phyloP scores from a whole-genome alignment of 1,140 invertebrate genomes.

The Drosophila serrata region DNA sequence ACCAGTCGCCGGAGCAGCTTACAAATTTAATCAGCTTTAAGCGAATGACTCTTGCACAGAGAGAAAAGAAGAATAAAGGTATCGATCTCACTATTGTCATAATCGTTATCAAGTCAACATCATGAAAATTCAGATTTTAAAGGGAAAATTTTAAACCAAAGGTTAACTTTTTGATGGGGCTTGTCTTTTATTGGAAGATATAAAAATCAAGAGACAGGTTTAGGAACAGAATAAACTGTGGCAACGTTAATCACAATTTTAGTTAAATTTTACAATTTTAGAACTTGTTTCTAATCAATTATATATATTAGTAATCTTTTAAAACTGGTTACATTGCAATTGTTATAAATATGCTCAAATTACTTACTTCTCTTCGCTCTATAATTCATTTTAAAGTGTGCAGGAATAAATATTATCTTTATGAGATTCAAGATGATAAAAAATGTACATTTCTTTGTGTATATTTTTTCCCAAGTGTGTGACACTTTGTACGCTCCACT shows the following conservation, averaged over 20 bases:
- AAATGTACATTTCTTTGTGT: background rate
- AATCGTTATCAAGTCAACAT: background rate
- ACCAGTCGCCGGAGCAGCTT: slow-evolving; percentile 65
- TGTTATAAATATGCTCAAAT: no score
- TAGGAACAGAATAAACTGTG: background rate
- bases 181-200: no score
- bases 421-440: background rate
- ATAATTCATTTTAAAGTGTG: background rate
- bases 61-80: slow-evolving; percentile 16
- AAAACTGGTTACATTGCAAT: no score
- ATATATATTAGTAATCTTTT: background rate
- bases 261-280: background rate
- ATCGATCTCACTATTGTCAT: background rate
- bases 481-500: slow-evolving; percentile 58
- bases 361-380: no score
- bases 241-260: no score
- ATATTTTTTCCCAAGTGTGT: slow-evolving; percentile 18
- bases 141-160: background rate
- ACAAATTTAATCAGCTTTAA: slow-evolving; percentile 81
- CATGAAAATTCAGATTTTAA: background rate
- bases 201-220: background rate
- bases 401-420: background rate
- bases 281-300: no score
- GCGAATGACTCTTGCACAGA: slow-evolving; percentile 30
- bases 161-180: no score